A percentile compares a stretch with the other conserved stretches of the same genome.
phyloP scores from a whole-genome alignment of 2,888 invertebrate species.

The Habrosyne pyritoides region DNA sequence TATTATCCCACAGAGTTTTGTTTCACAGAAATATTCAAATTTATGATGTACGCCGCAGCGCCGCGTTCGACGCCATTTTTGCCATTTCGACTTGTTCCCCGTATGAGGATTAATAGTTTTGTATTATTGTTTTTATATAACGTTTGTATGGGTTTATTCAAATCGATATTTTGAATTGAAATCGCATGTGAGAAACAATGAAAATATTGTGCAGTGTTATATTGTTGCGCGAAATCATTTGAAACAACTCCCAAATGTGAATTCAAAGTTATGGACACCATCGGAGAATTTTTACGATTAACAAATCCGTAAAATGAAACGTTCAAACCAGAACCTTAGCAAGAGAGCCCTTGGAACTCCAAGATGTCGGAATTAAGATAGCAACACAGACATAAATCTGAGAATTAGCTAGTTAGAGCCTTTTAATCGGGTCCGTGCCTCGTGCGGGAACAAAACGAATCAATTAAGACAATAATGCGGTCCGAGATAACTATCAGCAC shows the following conservation, averaged over 20 bases:
- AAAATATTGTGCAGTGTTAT: neutral
- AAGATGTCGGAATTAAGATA: constrained; percentile 7
- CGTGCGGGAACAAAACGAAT: constrained; percentile 53
- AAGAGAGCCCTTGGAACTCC: neutral
- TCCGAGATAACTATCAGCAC: constrained; percentile 38
- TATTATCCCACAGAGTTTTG: constrained; percentile 65
- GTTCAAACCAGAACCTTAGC: neutral
- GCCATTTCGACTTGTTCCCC: constrained; percentile 46
- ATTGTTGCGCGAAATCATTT: neutral
- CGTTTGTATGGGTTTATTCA: constrained; percentile 8
- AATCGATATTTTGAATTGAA: constrained; percentile 19
- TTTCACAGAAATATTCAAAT: constrained; percentile 77
- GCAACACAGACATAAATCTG: neutral
- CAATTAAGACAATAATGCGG: constrained; percentile 71
- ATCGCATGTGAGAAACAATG: neutral
- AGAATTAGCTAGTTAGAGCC: constrained; percentile 41
- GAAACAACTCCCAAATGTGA: neutral
- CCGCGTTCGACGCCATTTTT: constrained; percentile 50
- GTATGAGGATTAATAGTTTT: constrained; percentile 50
- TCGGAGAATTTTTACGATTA: neutral
- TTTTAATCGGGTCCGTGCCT: constrained; percentile 28
- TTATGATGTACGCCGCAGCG: constrained; percentile 68
- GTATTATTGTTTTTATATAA: constrained; percentile 34
- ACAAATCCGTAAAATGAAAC: neutral
- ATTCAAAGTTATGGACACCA: too few species aligned